These are phyloP conservation scores for Enteromius argenteus DNA, from an alignment of 2,797 vertebrate genomes.

Conservation along the genomic window DNA sequence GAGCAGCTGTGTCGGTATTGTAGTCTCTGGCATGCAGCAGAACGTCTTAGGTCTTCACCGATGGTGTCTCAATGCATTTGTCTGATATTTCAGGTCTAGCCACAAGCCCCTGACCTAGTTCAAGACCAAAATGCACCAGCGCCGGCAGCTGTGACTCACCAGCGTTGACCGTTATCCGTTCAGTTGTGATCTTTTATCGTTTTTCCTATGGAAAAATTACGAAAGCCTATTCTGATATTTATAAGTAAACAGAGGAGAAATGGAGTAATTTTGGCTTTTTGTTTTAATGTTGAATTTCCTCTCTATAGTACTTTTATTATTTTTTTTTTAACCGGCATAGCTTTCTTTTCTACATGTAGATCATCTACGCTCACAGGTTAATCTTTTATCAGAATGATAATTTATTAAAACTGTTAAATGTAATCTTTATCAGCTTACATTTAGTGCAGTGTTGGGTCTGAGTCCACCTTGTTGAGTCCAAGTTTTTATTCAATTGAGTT, in stretches of 20 bases:
- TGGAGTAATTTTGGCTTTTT: not conserved
- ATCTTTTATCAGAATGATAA: not conserved
- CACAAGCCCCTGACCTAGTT: constrained; percentile 39
- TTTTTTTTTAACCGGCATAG: not conserved
- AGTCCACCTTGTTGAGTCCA: too few relatives aligned
- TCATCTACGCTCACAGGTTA: not conserved
- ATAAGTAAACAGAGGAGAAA: not conserved
- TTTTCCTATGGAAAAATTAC: not conserved
- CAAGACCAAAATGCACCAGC: constrained; percentile 1
- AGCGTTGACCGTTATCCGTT: not conserved
- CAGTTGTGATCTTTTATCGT: constrained; percentile 23
- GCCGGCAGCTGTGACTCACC: constrained; percentile 29
- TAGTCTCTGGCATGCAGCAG: not conserved
- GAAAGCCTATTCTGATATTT: not conserved
- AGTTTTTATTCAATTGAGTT: too few relatives aligned
- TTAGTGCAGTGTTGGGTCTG: too few relatives aligned
- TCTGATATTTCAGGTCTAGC: constrained; percentile 15
- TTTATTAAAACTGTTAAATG: not conserved
- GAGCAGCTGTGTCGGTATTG: not conserved
- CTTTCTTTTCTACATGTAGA: not conserved
- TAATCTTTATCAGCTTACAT: not conserved
- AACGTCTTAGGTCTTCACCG: not conserved
- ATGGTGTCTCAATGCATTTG: not conserved
- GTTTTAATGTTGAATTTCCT: not conserved
- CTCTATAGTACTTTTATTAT: not conserved